phyloP scores from a whole-genome alignment of 1,140 invertebrate genomes.

The Anastrepha obliqua region DNA sequence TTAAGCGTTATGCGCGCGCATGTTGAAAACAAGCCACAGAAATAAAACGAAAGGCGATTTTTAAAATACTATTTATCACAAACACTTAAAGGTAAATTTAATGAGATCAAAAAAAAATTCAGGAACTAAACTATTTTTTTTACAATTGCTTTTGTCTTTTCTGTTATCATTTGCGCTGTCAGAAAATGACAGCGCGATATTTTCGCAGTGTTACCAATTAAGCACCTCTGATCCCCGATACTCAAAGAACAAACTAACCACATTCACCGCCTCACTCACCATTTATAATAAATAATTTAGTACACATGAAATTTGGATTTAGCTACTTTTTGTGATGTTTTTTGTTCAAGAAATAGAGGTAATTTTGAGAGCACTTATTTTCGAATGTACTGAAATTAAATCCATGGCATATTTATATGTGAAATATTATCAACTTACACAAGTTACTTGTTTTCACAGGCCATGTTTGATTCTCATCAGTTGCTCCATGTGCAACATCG shows the following conservation, averaged over 20 bases:
- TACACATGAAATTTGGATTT: conserved; percentile 52
- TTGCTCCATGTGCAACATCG: not conserved
- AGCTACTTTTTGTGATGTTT: conserved; percentile 8
- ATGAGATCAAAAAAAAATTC: conserved; percentile 17
- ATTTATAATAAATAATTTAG: conserved; percentile 56
- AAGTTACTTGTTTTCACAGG: not conserved
- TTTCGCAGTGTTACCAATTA: conserved; percentile 42
- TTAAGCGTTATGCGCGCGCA: not conserved
- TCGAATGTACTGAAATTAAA: not conserved
- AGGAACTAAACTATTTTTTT: conserved; percentile 42
- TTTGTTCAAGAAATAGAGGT: conserved; percentile 7
- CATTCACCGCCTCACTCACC: not conserved
- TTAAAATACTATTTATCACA: not conserved
- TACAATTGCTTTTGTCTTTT: conserved; percentile 47
- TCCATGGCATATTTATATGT: not conserved
- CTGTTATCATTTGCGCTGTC: conserved; percentile 14
- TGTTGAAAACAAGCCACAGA: not conserved
- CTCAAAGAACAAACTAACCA: not conserved
- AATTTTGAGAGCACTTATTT: conserved; percentile 4
- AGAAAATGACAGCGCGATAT: conserved; percentile 54
- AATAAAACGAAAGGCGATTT: not conserved
- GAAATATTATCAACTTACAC: not conserved
- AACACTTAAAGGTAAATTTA: not conserved
- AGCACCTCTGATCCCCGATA: not conserved
- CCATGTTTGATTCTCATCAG: not conserved